phyloP scores from a whole-genome alignment of 1,140 invertebrate genomes.

The Calephelis virginiensis region DNA sequence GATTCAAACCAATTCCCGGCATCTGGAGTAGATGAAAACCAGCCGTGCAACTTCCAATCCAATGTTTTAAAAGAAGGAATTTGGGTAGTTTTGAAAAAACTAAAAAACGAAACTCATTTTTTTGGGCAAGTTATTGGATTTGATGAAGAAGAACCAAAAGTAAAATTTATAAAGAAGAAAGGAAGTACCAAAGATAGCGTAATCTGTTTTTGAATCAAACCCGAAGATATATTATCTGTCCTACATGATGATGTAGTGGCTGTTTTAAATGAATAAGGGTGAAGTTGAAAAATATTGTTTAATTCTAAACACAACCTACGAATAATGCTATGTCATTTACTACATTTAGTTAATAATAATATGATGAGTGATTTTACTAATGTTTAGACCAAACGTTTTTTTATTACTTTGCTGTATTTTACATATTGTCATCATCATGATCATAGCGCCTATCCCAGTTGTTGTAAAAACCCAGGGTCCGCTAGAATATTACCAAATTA shows the following conservation, averaged over 20 bases:
- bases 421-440: conserved; percentile 1
- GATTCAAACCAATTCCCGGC: background rate
- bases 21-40: too few species aligned
- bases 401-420: too few species aligned
- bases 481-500: too few species aligned
- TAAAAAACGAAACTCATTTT: background rate
- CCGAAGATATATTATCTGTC: too few species aligned
- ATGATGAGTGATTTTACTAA: too few species aligned
- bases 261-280: conserved; percentile 3
- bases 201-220: too few species aligned
- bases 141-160: too few species aligned
- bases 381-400: too few species aligned
- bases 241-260: conserved; percentile 9
- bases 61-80: conserved; percentile 1
- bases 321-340: background rate
- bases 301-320: background rate
- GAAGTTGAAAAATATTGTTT: background rate
- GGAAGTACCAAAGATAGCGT: too few species aligned
- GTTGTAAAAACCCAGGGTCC: background rate
- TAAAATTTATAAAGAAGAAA: too few species aligned
- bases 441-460: background rate
- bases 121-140: background rate
- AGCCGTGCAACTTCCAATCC: conserved; percentile 1
- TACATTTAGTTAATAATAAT: too few species aligned
- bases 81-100: too few species aligned